These are phyloP conservation scores for Melinaea marsaeus DNA, from an alignment of 2,888 invertebrate genomes.

Conservation along the genomic window DNA sequence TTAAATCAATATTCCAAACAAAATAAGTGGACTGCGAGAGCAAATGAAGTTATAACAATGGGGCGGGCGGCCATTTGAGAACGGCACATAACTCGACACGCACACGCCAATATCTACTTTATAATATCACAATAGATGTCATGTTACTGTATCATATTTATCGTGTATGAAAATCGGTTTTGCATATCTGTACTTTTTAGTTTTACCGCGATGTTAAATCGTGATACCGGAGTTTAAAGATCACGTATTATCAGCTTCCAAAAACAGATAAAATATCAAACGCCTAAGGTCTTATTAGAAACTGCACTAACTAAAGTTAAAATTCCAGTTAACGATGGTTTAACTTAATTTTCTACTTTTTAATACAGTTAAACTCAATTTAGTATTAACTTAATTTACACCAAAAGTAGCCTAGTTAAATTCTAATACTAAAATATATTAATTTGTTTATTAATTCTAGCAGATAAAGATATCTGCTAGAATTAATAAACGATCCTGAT, in stretches of 20 bases:
- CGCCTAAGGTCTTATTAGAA: conserved; percentile 1
- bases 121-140: background rate
- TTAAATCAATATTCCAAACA: conserved; percentile 71
- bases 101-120: background rate
- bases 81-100: conserved; percentile 18
- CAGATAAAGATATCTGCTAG: too few relatives aligned
- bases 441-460: too few relatives aligned
- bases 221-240: conserved; percentile 20
- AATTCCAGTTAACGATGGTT: too few relatives aligned
- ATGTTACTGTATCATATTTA: background rate
- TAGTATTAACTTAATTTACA: too few relatives aligned
- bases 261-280: conserved; percentile 8
- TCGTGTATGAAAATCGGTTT: conserved; percentile 29
- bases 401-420: too few relatives aligned
- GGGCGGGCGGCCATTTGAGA: conserved; percentile 26
- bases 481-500: too few relatives aligned
- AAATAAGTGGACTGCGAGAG: conserved; percentile 51
- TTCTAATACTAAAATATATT: too few relatives aligned
- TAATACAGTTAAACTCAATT: too few relatives aligned
- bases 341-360: too few relatives aligned
- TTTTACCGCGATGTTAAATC: conserved; percentile 23
- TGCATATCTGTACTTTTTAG: conserved; percentile 28
- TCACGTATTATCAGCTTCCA: background rate
- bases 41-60: conserved; percentile 77
- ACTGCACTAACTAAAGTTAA: too few relatives aligned